phyloP scores from a whole-genome alignment of 2,113 vertebrate genomes.

The Pteronura brasiliensis region DNA sequence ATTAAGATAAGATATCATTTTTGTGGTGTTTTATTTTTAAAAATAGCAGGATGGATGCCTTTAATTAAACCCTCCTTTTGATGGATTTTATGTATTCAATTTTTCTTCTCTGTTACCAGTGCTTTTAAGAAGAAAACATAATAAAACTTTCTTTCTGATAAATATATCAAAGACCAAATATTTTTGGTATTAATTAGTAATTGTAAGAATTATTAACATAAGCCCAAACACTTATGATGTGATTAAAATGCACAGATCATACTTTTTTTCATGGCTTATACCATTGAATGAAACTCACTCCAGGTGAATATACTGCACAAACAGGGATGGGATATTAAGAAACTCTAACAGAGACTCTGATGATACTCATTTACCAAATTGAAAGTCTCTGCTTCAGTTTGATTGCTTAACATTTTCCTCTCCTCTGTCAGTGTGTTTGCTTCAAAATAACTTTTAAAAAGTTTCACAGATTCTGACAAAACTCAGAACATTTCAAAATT shows the following conservation, averaged over 20 bases:
- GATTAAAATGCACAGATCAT: background rate
- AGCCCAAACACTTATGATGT: background rate
- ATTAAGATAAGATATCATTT: background rate
- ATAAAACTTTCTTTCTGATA: background rate
- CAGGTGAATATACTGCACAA: background rate
- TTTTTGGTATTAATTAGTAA: background rate
- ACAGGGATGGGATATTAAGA: background rate
- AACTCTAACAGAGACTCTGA: background rate
- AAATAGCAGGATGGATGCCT: background rate
- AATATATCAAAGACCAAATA: background rate
- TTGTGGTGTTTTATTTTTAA: background rate
- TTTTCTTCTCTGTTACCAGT: background rate
- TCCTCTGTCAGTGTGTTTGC: background rate
- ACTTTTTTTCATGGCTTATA: background rate
- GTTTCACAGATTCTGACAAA: background rate
- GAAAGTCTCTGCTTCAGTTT: background rate
- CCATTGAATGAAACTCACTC: background rate
- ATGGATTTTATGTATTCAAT: background rate
- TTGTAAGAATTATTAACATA: background rate
- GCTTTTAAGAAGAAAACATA: background rate
- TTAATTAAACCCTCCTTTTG: background rate
- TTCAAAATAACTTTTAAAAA: background rate
- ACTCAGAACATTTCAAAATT: background rate
- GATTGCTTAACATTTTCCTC: background rate
- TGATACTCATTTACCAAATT: background rate